Percentiles rank a stretch among this genome's conserved stretches.
phyloP scores from a whole-genome alignment of 2,888 invertebrate genomes.

The Heteropelma amictum region DNA sequence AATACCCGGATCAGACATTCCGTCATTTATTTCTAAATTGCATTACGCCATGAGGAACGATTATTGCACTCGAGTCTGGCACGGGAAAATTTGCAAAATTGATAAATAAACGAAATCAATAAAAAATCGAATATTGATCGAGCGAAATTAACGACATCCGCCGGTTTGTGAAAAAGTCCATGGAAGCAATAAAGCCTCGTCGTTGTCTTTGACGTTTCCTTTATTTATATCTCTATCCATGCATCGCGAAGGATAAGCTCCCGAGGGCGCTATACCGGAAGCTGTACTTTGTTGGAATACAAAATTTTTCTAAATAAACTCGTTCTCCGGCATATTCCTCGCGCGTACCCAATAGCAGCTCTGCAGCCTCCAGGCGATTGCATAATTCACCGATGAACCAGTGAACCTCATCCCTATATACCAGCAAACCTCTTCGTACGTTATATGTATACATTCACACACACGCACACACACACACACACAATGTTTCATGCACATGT shows the following conservation, averaged over 20 bases:
- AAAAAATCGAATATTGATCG: no score
- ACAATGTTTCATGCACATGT: not conserved
- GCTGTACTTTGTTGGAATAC: conserved; percentile 13
- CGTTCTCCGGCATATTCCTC: conserved; percentile 1
- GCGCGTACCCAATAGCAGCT: conserved; percentile 4
- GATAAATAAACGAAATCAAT: no score
- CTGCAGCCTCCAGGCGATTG: conserved; percentile 35
- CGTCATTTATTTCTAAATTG: no score
- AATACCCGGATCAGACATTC: no score
- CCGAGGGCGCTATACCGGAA: not conserved
- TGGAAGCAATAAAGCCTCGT: no score
- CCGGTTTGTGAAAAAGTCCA: no score
- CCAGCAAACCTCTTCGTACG: not conserved
- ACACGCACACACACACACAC: not conserved
- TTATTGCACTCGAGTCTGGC: no score
- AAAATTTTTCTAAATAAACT: conserved; percentile 38
- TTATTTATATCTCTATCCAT: not conserved
- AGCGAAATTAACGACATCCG: no score
- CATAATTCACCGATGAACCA: conserved; percentile 48
- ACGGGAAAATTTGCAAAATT: no score
- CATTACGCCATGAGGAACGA: no score
- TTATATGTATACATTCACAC: not conserved
- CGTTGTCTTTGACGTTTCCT: no score
- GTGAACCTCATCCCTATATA: conserved; percentile 14
- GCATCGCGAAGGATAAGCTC: not conserved